phyloP scores from a whole-genome alignment of 2,113 vertebrate genomes.

The Solea senegalensis region DNA sequence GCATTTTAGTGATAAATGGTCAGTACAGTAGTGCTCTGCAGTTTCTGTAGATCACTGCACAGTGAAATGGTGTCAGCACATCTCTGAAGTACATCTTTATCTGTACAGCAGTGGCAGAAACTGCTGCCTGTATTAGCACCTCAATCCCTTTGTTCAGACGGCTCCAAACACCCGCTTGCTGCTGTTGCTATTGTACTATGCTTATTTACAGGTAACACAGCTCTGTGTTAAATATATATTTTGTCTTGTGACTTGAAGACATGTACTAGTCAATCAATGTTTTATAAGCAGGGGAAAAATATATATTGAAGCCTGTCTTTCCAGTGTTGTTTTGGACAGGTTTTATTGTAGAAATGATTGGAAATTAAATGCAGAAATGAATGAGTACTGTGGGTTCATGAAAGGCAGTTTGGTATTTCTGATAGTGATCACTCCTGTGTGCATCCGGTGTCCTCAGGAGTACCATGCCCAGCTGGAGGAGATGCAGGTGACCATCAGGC shows the following conservation, averaged over 20 bases:
- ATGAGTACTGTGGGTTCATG: not conserved
- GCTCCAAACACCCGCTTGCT: not conserved
- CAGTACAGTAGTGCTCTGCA: constrained; percentile 45
- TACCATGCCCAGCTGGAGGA: constrained; percentile 99
- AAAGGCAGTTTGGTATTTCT: not conserved
- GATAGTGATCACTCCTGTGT: constrained; percentile 8
- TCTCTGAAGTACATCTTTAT: constrained; percentile 36
- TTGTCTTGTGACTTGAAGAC: too few species aligned
- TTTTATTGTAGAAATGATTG: not conserved
- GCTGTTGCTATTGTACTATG: not conserved
- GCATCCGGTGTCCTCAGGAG: constrained; percentile 79
- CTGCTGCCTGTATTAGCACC: constrained; percentile 7
- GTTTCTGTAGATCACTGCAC: constrained; percentile 37
- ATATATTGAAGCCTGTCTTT: not conserved
- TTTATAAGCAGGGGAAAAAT: too few species aligned
- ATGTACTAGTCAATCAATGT: too few species aligned
- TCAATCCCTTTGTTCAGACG: constrained; percentile 8
- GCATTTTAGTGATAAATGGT: constrained; percentile 42
- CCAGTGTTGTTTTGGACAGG: not conserved
- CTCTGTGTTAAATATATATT: too few species aligned
- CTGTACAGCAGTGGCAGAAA: constrained; percentile 27
- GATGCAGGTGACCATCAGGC: constrained; percentile 97
- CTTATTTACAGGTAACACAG: too few species aligned
- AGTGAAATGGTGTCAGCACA: constrained; percentile 50
- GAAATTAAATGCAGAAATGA: too few species aligned